Conservation (phyloP, 2,797 vertebrate species). For the Molossus molossus region DNA sequence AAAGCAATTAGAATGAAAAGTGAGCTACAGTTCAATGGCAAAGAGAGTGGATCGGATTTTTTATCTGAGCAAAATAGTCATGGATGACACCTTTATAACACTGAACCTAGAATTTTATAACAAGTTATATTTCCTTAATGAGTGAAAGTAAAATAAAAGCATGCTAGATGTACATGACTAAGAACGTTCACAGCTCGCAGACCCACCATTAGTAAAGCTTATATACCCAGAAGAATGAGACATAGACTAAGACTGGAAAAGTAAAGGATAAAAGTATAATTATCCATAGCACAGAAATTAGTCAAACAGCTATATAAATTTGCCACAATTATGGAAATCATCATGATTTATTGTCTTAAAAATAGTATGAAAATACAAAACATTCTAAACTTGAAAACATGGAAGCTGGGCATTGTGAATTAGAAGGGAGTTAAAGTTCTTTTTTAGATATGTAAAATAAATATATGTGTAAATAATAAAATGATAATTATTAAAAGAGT, state of each 20-base stretch:
- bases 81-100: not conserved
- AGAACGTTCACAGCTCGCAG: not conserved
- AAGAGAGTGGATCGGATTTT: not conserved
- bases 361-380: not conserved
- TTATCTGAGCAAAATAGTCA: not conserved
- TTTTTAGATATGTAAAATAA: constrained; percentile 16
- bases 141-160: not conserved
- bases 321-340: not conserved
- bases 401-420: not conserved
- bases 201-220: not conserved
- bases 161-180: not conserved
- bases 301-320: not conserved
- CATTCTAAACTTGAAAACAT: not conserved
- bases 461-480: not conserved
- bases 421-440: not conserved
- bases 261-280: not conserved
- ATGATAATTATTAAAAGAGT: not conserved
- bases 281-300: not conserved
- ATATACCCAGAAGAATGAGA: not conserved
- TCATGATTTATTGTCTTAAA: not conserved
- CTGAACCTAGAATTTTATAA: not conserved
- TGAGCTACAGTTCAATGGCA: not conserved
- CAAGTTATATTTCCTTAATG: not conserved
- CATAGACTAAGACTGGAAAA: not conserved
- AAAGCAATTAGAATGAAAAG: not conserved